Conservation (phyloP, 2,113 vertebrate genomes). For the Melanerpes aurifrons region DNA sequence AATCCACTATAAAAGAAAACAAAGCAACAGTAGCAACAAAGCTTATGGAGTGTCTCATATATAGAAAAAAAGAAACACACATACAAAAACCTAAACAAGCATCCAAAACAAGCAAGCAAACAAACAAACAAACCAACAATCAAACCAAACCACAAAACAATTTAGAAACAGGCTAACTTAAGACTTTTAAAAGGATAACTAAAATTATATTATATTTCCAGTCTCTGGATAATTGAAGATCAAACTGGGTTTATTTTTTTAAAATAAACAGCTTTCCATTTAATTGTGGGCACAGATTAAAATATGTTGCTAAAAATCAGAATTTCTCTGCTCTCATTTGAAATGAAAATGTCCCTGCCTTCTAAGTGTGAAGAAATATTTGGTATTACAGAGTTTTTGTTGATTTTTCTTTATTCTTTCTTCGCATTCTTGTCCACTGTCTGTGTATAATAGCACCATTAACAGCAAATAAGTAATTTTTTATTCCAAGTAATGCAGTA, state of each 20-base stretch:
- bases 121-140: too few relatives aligned
- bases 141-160: not conserved
- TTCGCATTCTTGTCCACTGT: not conserved
- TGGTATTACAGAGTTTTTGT: slow-evolving; percentile 8
- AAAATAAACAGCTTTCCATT: not conserved
- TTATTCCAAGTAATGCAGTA: slow-evolving; percentile 60
- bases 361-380: not conserved
- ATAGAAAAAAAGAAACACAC: not conserved
- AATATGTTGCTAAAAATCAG: not conserved
- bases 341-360: not conserved
- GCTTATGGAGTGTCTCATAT: not conserved
- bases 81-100: too few relatives aligned
- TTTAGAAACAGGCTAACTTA: not conserved
- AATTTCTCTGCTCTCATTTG: not conserved
- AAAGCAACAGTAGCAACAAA: not conserved
- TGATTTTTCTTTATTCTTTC: slow-evolving; percentile 53
- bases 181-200: not conserved
- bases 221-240: not conserved
- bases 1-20: not conserved
- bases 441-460: slow-evolving; percentile 46
- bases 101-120: too few relatives aligned
- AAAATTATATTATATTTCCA: not conserved
- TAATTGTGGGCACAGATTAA: not conserved
- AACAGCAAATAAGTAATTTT: slow-evolving; percentile 39
- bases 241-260: not conserved